A percentile compares a stretch with the other conserved stretches of the same genome.
Evolutionary conservation across 2,113 vertebrate species (phyloP).

Genomic region (Nibea coibor): DNA sequence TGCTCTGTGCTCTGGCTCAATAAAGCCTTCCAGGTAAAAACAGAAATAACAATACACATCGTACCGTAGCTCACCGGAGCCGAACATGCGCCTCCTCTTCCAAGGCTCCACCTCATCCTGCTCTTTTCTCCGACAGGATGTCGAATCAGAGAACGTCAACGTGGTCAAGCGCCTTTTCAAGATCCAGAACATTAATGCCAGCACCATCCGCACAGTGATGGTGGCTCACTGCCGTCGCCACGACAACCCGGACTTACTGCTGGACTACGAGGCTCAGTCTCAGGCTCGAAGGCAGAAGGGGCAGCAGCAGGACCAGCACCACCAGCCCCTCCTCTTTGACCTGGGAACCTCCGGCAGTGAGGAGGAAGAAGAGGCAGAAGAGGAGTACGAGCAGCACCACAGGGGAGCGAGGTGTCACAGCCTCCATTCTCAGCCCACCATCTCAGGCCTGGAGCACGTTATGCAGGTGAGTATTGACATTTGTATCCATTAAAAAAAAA

Average conservation of each 20-base stretch:
- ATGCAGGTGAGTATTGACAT: constrained; percentile 72
- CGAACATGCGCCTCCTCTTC: too few relatives aligned
- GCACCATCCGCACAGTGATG: constrained; percentile 96
- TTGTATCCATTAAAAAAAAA: background rate
- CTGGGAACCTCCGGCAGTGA: constrained; percentile 84
- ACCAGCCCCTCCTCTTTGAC: constrained; percentile 84
- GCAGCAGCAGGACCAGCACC: constrained; percentile 46
- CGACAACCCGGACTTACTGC: constrained; percentile 88
- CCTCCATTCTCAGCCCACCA: constrained; percentile 53
- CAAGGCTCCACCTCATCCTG: background rate
- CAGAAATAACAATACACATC: background rate
- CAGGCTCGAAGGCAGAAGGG: constrained; percentile 67
- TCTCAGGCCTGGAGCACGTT: constrained; percentile 78
- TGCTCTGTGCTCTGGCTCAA: constrained; percentile 98
- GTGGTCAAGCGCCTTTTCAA: constrained; percentile 99
- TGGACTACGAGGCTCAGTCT: constrained; percentile 86
- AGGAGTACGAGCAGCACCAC: constrained; percentile 46
- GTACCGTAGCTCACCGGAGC: too few relatives aligned
- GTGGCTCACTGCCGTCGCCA: constrained; percentile 95
- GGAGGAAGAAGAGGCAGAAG: constrained; percentile 77
- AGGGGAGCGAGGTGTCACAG: constrained; percentile 29
- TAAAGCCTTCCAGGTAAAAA: constrained; percentile 95
- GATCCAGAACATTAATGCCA: constrained; percentile 97
- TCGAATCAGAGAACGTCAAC: constrained; percentile 96
- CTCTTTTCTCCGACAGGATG: constrained; percentile 80